Percentiles rank a stretch among this genome's conserved stretches.
phyloP scores from a whole-genome alignment of 2,888 invertebrate species.

The Stictocephala bisonia region DNA sequence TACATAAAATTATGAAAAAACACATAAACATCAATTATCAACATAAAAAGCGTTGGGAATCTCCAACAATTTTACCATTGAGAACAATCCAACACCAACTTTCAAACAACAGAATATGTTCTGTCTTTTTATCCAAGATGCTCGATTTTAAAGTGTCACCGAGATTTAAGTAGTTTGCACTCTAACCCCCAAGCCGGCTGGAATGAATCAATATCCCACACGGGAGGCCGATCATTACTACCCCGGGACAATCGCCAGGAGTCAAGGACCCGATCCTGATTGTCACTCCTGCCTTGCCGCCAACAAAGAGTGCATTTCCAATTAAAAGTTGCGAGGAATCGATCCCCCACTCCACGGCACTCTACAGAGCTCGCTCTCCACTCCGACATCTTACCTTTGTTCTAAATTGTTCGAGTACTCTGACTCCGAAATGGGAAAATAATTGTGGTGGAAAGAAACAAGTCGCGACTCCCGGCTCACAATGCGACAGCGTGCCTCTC shows the following conservation, averaged over 20 bases:
- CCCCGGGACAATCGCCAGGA: not conserved
- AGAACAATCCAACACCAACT: too few relatives aligned
- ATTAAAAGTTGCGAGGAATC: conserved; percentile 38
- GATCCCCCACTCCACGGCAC: not conserved
- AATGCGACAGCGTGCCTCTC: conserved; percentile 7
- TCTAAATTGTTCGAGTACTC: conserved; percentile 32
- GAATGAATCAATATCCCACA: too few relatives aligned
- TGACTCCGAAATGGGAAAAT: conserved; percentile 32
- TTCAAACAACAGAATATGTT: too few relatives aligned
- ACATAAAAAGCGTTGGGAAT: too few relatives aligned
- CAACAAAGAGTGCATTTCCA: conserved; percentile 37
- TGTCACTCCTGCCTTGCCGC: conserved; percentile 2
- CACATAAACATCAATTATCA: too few relatives aligned
- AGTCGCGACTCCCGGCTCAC: conserved; percentile 23
- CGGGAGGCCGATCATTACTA: not conserved
- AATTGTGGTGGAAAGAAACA: conserved; percentile 42
- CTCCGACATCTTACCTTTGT: conserved; percentile 39
- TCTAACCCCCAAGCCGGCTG: too few relatives aligned
- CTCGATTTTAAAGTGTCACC: too few relatives aligned
- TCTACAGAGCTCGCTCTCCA: not conserved
- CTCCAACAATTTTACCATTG: too few relatives aligned
- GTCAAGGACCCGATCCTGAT: conserved; percentile 9
- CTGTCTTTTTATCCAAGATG: too few relatives aligned
- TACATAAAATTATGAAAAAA: too few relatives aligned
- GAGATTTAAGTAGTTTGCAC: too few relatives aligned